Evolutionary conservation across 2,797 vertebrate genomes (phyloP).

Genomic region (Falco biarmicus): DNA sequence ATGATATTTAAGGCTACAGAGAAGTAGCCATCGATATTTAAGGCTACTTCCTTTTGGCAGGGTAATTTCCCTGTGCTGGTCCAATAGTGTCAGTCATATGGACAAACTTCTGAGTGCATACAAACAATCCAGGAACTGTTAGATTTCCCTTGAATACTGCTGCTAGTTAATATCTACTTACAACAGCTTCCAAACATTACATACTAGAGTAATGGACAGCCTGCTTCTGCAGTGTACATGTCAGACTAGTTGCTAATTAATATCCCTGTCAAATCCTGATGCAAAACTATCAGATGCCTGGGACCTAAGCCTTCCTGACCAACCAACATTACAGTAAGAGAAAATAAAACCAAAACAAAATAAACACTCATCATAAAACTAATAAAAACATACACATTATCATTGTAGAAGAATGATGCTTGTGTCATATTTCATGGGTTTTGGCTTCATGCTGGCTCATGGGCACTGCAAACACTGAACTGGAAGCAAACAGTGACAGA

Average conservation of each 20-base stretch:
- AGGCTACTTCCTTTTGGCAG: conserved; percentile 24
- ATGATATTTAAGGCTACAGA: conserved; percentile 7
- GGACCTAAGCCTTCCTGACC: conserved; percentile 24
- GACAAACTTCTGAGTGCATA: conserved; percentile 26
- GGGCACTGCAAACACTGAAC: neutral
- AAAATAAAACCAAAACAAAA: conserved; percentile 25
- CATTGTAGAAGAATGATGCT: neutral
- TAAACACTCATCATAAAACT: conserved; percentile 16
- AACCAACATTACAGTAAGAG: conserved; percentile 1
- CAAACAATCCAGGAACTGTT: neutral
- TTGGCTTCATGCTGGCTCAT: conserved; percentile 35
- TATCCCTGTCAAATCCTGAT: conserved; percentile 48
- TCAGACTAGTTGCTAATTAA: conserved; percentile 33
- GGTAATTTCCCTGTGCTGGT: neutral
- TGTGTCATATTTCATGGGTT: neutral
- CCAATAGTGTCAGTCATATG: neutral
- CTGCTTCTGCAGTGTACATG: neutral
- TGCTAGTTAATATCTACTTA: conserved; percentile 16
- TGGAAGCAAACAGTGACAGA: neutral
- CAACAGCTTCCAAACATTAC: neutral
- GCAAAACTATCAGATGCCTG: neutral
- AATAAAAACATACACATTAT: conserved; percentile 46
- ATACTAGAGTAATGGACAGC: neutral
- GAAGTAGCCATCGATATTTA: neutral
- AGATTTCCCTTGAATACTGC: conserved; percentile 6